Percentiles rank a stretch among this genome's conserved stretches.
Conservation (phyloP, 2,888 invertebrate genomes). For the Euclidia mi region DNA sequence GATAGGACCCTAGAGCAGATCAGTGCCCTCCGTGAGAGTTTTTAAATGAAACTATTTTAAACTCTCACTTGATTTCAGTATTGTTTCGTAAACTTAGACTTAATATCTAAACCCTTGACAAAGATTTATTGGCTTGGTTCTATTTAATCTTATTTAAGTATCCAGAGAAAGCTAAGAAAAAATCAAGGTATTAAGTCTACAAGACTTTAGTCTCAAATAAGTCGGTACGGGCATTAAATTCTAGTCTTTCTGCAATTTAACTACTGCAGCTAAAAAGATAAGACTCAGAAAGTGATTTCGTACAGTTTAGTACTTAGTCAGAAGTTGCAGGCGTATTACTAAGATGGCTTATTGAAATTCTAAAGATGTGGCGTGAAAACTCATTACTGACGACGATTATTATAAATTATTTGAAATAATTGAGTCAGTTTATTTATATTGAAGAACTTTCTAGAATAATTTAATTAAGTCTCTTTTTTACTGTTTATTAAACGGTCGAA, state of each 20-base stretch:
- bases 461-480: too few species aligned
- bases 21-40: conserved; percentile 1
- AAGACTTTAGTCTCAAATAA: conserved; percentile 67
- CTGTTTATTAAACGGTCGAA: too few species aligned
- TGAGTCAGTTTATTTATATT: too few species aligned
- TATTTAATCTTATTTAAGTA: conserved; percentile 44
- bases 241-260: conserved; percentile 82
- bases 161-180: conserved; percentile 44
- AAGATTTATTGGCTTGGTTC: conserved; percentile 22
- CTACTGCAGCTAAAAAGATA: conserved; percentile 71
- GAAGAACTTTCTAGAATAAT: too few species aligned
- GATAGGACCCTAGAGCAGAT: not conserved
- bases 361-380: too few species aligned
- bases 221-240: conserved; percentile 73
- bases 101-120: conserved; percentile 9
- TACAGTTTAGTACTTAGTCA: conserved; percentile 56
- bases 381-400: too few species aligned
- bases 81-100: conserved; percentile 10
- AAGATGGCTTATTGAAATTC: conserved; percentile 3
- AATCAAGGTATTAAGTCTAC: conserved; percentile 63
- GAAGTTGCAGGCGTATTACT: conserved; percentile 33
- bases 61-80: not conserved
- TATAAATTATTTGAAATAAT: too few species aligned
- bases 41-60: conserved; percentile 3
- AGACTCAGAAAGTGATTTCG: conserved; percentile 67